These are phyloP conservation scores for Tipula unca DNA, from an alignment of 2,888 invertebrate genomes.

Conservation along the genomic window DNA sequence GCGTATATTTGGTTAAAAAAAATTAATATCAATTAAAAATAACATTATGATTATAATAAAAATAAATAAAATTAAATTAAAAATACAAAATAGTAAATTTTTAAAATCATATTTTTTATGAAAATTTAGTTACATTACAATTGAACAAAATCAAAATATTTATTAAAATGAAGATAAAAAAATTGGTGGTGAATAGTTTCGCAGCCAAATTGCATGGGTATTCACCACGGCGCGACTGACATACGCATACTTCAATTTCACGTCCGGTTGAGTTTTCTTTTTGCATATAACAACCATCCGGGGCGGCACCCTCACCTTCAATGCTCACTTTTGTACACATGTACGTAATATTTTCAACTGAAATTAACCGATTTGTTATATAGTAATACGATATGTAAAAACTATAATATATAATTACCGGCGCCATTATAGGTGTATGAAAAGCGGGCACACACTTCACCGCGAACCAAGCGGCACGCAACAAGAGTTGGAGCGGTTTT, in stretches of 20 bases:
- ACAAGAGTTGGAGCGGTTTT: conserved; percentile 38
- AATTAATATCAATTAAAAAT: not conserved
- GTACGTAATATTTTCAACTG: conserved; percentile 60
- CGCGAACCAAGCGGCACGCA: conserved; percentile 49
- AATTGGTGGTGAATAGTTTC: not conserved
- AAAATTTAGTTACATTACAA: not conserved
- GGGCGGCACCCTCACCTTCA: conserved; percentile 42
- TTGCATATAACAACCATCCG: conserved; percentile 52
- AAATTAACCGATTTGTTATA: conserved; percentile 30
- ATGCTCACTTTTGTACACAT: conserved; percentile 57
- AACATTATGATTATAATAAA: not conserved
- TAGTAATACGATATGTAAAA: not conserved
- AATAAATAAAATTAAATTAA: not conserved
- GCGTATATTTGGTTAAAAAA: not conserved
- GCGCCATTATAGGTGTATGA: conserved; percentile 53
- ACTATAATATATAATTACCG: conserved; percentile 41
- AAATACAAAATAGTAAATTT: not conserved
- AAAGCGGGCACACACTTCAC: conserved; percentile 56
- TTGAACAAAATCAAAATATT: not conserved
- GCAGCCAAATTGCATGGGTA: conserved; percentile 43
- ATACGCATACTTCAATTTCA: conserved; percentile 46
- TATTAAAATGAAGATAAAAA: not conserved
- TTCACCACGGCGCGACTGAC: conserved; percentile 38
- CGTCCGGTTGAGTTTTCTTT: conserved; percentile 40
- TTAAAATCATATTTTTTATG: not conserved